Conservation (phyloP, 2,113 vertebrate species). For the Thalassoma bifasciatum region DNA sequence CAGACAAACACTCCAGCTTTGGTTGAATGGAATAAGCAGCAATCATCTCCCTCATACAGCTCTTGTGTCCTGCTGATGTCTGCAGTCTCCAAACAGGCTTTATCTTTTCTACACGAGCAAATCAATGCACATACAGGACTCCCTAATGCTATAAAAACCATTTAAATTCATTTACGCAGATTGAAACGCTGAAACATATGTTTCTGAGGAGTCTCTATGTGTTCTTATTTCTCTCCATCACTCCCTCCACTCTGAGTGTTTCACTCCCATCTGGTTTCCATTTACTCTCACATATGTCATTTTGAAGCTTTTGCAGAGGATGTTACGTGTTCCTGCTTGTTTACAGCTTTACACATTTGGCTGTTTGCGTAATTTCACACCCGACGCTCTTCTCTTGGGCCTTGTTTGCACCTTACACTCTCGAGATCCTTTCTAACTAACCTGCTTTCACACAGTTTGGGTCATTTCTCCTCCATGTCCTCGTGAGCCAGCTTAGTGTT, state of each 20-base stretch:
- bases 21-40: neutral
- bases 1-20: neutral
- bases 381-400: conserved; percentile 7
- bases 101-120: conserved; percentile 27
- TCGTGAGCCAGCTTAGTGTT: conserved; percentile 28
- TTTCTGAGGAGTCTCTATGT: conserved; percentile 30
- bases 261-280: neutral
- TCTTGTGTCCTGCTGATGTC: conserved; percentile 25
- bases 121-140: conserved; percentile 41
- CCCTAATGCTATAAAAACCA: conserved; percentile 36
- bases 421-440: conserved; percentile 23
- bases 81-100: conserved; percentile 28
- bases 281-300: conserved; percentile 1
- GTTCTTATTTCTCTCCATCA: conserved; percentile 18
- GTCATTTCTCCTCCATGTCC: conserved; percentile 17
- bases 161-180: conserved; percentile 46
- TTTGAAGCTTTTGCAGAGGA: neutral
- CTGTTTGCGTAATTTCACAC: conserved; percentile 40
- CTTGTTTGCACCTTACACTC: conserved; percentile 55
- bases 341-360: conserved; percentile 15
- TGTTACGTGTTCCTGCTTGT: neutral
- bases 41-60: neutral
- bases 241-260: neutral
- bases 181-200: conserved; percentile 25
- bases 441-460: conserved; percentile 49